These are phyloP conservation scores for Mythimna vitellina DNA, from an alignment of 2,888 invertebrate genomes.

Conservation along the genomic window DNA sequence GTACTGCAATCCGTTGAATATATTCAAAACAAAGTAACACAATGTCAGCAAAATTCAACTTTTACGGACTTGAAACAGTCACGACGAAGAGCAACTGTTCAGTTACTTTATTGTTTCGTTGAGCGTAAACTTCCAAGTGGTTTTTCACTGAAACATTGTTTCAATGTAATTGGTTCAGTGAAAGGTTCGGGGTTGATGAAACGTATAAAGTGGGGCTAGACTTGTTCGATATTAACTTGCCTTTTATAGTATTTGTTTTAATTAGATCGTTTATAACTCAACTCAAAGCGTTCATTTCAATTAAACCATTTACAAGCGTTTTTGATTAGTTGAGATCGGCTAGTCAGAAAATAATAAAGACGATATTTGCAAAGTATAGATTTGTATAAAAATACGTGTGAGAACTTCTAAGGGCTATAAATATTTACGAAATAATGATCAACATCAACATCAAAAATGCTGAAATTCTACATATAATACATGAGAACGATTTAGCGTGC, in stretches of 20 bases:
- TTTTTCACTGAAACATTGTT: slow-evolving; percentile 52
- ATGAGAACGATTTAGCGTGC: too few species aligned
- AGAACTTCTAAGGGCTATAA: too few species aligned
- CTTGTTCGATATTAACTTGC: slow-evolving; percentile 1
- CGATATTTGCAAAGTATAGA: too few species aligned
- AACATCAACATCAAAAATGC: too few species aligned
- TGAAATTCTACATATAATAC: too few species aligned
- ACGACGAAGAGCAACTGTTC: slow-evolving; percentile 39
- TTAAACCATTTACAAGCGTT: too few species aligned
- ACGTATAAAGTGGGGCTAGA: slow-evolving; percentile 1
- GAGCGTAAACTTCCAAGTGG: slow-evolving; percentile 46
- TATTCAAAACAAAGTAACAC: slow-evolving; percentile 39
- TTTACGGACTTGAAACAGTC: slow-evolving; percentile 41
- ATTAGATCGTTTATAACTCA: not conserved
- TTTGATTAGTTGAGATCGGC: too few species aligned
- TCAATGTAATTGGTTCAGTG: slow-evolving; percentile 42
- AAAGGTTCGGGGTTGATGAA: slow-evolving; percentile 18
- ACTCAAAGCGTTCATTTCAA: too few species aligned
- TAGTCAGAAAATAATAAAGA: too few species aligned
- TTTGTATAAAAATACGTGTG: too few species aligned
- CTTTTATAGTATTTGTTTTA: not conserved
- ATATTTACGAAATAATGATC: too few species aligned
- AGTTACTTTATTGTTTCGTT: slow-evolving; percentile 45
- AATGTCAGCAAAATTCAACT: slow-evolving; percentile 42
- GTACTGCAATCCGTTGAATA: slow-evolving; percentile 8